Evolutionary conservation across 2,113 vertebrate species (phyloP).

Genomic region (Odontophorus gujanensis): DNA sequence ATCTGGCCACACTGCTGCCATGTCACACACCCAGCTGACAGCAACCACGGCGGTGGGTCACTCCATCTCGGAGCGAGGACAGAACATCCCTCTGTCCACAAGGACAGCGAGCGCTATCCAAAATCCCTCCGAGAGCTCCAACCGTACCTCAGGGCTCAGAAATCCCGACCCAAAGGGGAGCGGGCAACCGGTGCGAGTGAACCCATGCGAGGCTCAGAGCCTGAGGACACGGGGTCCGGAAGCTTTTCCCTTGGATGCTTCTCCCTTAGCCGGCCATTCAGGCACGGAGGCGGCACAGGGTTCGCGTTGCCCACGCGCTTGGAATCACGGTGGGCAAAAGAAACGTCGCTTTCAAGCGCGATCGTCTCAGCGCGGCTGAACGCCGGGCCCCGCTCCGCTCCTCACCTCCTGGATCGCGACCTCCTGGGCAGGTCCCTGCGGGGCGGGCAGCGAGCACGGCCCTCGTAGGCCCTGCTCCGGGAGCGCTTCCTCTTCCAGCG

Average conservation of each 20-base stretch:
- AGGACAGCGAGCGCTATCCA: no score
- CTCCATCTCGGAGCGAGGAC: background rate
- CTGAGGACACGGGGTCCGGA: no score
- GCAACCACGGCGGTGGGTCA: background rate
- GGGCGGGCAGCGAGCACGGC: slow-evolving; percentile 65
- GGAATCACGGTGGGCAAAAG: no score
- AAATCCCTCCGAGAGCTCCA: accelerated
- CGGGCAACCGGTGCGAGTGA: accelerated
- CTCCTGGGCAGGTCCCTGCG: slow-evolving; percentile 72
- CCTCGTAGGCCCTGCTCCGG: slow-evolving; percentile 77
- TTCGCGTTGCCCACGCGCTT: no score
- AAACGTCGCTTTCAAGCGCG: no score
- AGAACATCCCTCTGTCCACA: background rate
- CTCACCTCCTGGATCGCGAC: slow-evolving; percentile 79
- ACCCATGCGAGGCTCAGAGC: background rate
- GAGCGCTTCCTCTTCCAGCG: slow-evolving; percentile 80
- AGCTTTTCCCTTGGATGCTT: background rate
- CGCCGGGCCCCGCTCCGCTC: no score
- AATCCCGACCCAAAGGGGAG: background rate
- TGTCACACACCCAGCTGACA: background rate
- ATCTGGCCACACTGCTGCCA: accelerated
- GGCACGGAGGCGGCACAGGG: no score
- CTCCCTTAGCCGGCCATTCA: no score
- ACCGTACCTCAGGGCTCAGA: background rate
- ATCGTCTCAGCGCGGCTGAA: no score